These are phyloP conservation scores for Hippocampus abdominalis DNA, from an alignment of 2,113 vertebrate genomes.

Conservation along the genomic window DNA sequence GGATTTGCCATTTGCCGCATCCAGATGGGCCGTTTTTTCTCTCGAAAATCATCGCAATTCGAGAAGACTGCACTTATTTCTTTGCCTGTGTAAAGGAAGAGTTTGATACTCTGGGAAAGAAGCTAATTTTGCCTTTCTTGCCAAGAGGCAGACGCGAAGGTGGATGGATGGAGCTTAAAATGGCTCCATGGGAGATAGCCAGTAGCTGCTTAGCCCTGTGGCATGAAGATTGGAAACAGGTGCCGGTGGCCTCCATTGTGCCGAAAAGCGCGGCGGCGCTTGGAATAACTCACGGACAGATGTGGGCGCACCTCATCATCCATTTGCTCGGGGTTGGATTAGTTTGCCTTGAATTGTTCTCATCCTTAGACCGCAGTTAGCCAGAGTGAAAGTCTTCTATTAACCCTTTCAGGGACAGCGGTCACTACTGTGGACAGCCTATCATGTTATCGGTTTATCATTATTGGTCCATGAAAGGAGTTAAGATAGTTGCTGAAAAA, in stretches of 20 bases:
- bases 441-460: no score
- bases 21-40: constrained; percentile 10
- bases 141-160: constrained; percentile 1
- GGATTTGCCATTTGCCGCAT: constrained; percentile 14
- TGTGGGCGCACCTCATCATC: neutral
- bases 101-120: neutral
- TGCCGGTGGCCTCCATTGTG: neutral
- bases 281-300: neutral
- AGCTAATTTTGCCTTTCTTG: neutral
- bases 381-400: no score
- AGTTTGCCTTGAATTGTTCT: neutral
- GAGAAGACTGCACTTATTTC: constrained; percentile 4
- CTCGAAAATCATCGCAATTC: neutral
- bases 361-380: neutral
- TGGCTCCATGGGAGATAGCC: constrained; percentile 2
- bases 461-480: no score
- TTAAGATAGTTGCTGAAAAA: no score
- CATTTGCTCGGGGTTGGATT: neutral
- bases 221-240: constrained; percentile 9
- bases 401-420: no score
- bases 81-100: neutral
- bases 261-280: neutral
- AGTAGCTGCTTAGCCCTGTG: neutral
- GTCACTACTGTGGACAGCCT: no score
- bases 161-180: neutral